Percentiles rank a stretch among this genome's conserved stretches.
Evolutionary conservation across 2,113 vertebrate species (phyloP).

Genomic region (Ctenodactylus gundi): DNA sequence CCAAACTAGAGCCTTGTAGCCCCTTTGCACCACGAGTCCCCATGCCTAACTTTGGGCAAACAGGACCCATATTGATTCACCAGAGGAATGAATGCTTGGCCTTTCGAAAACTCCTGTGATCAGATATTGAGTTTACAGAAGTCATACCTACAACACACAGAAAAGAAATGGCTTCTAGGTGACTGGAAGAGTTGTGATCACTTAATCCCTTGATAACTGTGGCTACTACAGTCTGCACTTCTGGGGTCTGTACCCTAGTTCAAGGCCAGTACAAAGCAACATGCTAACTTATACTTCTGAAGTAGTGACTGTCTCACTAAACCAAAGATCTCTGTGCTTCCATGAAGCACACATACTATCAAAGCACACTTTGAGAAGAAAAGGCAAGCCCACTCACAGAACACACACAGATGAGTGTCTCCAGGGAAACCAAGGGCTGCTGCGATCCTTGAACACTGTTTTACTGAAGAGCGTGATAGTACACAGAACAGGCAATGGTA

Average conservation of each 20-base stretch:
- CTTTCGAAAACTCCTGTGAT: not conserved
- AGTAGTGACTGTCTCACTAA: not conserved
- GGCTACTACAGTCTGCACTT: not conserved
- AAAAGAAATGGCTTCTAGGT: not conserved
- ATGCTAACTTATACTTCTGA: conserved; percentile 12
- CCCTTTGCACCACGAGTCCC: not conserved
- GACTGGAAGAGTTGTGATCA: not conserved
- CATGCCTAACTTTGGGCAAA: not conserved
- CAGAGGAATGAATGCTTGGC: not conserved
- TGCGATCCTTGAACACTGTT: not conserved
- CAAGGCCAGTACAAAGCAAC: not conserved
- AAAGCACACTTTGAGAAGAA: conserved; percentile 31
- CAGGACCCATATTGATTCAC: not conserved
- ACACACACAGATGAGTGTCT: not conserved
- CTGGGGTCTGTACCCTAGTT: not conserved
- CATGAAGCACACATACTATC: not conserved
- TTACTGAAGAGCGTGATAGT: not conserved
- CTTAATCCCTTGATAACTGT: not conserved
- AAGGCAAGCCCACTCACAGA: not conserved
- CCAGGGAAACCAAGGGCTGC: not conserved
- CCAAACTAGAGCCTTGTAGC: not conserved
- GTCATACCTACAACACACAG: not conserved
- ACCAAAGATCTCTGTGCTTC: conserved; percentile 18
- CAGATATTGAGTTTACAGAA: not conserved
- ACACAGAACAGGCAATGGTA: not conserved